Base-by-base conservation (phyloP, 2,797 vertebrate species). In the Tragelaphus oryx region DNA sequence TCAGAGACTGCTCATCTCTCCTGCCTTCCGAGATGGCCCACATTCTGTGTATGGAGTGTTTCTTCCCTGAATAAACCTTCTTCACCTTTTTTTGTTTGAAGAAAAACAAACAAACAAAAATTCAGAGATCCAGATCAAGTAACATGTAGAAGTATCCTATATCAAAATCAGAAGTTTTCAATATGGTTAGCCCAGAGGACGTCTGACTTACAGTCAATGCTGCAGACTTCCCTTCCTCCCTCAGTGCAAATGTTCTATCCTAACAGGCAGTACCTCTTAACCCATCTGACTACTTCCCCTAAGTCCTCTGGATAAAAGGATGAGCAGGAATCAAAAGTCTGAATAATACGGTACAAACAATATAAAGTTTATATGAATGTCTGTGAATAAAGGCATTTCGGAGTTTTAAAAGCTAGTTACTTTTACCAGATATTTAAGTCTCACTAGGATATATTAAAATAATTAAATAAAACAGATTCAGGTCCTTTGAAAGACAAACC, bases 341-440 rank as follows among this genome's bases (percentile, higher is more conserved):
- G 20, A 94, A 82, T 24, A 50, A 88, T 22, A 60, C n/a, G 41
- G 41, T 52, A 95, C 54, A 94, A 96, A 93, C 11, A 74, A 57
- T 44, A 71, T 30, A 17, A 78, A 57, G 8, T 75, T 87, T 80
- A 80, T 30, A 59, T 54, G 75, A 97, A 52, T 57, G 11, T 5
- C 46, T 91, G 5, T 75, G 60, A 95, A 87, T 9, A 79, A 89
- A 80, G 9, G 22, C 18, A 37, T 87, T 76, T 80, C 1, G 24
- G 65, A 82, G 30, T 52, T 82, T 89, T 81, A 54, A 24, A 87
- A 79, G 89, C 76, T 89, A 89, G 59, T 65, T 89, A 22, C 90
- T 87, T 76, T 93, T 57, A 87, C 8, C 50, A 82, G 46, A 78
- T 52, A 52, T 20, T 88, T 88, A 84, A 86, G 26, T 93, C 46